Evolutionary conservation across 2,888 invertebrate species (phyloP).

Genomic region (Gnatocerus cornutus): DNA sequence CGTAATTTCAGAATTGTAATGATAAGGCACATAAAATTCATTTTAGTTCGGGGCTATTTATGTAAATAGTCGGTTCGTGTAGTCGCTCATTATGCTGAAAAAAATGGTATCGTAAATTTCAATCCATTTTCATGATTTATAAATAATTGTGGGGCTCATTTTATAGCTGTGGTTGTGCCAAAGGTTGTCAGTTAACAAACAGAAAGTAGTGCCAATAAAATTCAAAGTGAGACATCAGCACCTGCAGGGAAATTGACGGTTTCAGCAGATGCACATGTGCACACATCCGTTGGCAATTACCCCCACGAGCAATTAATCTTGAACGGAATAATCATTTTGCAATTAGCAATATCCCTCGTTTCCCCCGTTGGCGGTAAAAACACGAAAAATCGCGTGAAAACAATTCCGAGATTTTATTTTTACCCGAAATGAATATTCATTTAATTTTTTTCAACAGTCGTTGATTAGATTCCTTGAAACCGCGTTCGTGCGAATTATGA

Average conservation of each 20-base stretch:
- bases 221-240: background rate
- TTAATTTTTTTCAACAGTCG: slow-evolving; percentile 12
- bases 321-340: background rate
- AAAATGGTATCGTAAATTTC: background rate
- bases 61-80: slow-evolving; percentile 1
- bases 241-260: background rate
- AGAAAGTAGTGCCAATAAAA: background rate
- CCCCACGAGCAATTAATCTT: background rate
- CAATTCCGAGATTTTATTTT: slow-evolving; percentile 9
- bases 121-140: slow-evolving; percentile 7
- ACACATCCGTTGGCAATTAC: slow-evolving; percentile 5
- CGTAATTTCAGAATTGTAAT: too few relatives aligned
- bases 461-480: slow-evolving; percentile 9
- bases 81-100: background rate
- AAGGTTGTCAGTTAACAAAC: background rate
- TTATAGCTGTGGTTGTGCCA: background rate
- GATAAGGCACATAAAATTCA: background rate
- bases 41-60: background rate
- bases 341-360: background rate
- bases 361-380: background rate
- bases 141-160: background rate
- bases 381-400: slow-evolving; percentile 16
- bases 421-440: slow-evolving; percentile 12
- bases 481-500: slow-evolving; percentile 11
- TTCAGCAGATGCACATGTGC: background rate